These are phyloP conservation scores for Bungarus multicinctus DNA, from an alignment of 2,113 vertebrate species.

Conservation along the genomic window DNA sequence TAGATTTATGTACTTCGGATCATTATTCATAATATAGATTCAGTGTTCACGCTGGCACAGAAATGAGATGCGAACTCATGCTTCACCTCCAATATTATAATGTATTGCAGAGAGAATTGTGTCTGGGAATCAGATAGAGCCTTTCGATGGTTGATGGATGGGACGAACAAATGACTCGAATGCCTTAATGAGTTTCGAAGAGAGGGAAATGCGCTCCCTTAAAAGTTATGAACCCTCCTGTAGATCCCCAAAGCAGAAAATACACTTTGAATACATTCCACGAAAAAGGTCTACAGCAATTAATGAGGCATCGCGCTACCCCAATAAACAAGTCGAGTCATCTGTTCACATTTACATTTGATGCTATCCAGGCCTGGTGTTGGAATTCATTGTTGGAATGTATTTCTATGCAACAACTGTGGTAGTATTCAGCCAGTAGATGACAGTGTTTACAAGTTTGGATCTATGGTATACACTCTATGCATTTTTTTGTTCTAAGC, in stretches of 20 bases:
- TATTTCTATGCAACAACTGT: not conserved
- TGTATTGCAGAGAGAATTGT: not conserved
- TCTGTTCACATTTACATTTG: constrained; percentile 52
- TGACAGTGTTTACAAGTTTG: not conserved
- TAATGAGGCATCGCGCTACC: constrained; percentile 49
- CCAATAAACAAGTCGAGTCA: constrained; percentile 33
- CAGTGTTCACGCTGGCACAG: not conserved
- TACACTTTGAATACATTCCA: constrained; percentile 26
- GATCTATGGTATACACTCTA: not conserved
- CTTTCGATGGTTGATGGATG: not conserved
- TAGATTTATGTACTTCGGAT: not conserved
- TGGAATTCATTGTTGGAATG: not conserved
- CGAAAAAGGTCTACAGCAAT: constrained; percentile 39
- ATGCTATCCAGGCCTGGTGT: constrained; percentile 40
- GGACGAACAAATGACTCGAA: not conserved
- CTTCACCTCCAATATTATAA: not conserved
- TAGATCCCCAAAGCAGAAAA: not conserved
- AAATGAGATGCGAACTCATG: not conserved
- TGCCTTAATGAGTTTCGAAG: not conserved
- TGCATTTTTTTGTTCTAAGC: not conserved
- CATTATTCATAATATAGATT: not conserved
- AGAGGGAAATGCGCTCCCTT: not conserved
- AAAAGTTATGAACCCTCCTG: constrained; percentile 24
- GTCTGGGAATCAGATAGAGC: not conserved
- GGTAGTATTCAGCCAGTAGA: not conserved